Base-by-base conservation (phyloP, 2,113 vertebrate genomes). In the Galeopterus variegatus region DNA sequence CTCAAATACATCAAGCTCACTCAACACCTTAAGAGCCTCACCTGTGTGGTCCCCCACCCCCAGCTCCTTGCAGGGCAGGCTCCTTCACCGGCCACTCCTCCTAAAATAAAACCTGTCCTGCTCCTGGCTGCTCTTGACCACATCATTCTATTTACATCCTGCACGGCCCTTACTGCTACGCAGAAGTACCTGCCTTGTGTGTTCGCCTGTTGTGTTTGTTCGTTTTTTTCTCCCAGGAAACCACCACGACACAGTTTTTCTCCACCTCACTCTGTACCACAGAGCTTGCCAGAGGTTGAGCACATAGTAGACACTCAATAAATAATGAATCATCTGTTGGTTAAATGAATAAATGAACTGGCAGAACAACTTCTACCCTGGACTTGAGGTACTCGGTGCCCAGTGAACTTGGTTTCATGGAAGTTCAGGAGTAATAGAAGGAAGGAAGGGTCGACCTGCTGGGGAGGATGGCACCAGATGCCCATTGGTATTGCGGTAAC, bases 241-340 rank as follows among this genome's bases (percentile, higher is more conserved):
- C 24, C 14, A 8, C 48, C n/a, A 0, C 0, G 6, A 18, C 24
- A 9, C 14, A 19, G 28, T 8, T 31, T 14, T 7, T 48, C n/a
- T 45, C 52, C 17, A 23, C 84, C 77, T 69, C 21, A 8, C 41
- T 41, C 77, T 62, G 79, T 24, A 4, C 33, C 54, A 7, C 21
- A 3, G n/a, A 69, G 18, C 48, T 33, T 2, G 26, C 17, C 41
- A 31, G 70, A 50, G 64, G 52, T 11, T 5, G 2, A 69, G 62
- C n/a, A 64, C 23, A 3, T 5, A 41, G 24, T 1, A 50, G 31
- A 23, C 52, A 41, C 41, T 41, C 41, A 19, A 11, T 24, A 45
- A 62, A 5, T 5, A 70, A 60, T 19, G 8, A 88, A 33, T 0
- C 6, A 41, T 28, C 19, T 19, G 31, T 23, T 80, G 28, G 45